Base-by-base conservation (phyloP, 2,113 vertebrate species). In the Equus quagga region DNA sequence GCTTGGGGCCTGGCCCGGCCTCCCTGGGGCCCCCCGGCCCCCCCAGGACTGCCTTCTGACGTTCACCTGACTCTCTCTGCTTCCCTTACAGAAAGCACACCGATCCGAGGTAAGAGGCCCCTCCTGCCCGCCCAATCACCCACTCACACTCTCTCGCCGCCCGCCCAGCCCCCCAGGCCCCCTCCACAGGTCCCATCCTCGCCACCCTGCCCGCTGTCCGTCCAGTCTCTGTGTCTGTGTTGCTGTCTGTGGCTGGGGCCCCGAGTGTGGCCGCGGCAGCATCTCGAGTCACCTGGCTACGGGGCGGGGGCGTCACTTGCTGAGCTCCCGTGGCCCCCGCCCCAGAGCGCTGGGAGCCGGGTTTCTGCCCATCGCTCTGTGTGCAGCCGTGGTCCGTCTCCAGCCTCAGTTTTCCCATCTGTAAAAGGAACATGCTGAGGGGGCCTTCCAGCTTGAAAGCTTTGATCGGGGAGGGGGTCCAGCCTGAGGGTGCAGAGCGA, bases 91-190 rank as follows among this genome's bases (percentile, higher is more conserved):
- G 99, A 99, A 99, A 99, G 99, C 99, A 99, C 99, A 98, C 99
- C 99, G 58, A 99, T 99, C 98, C 99, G 99, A 99, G 99, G 99
- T 99, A 99, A 99, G 99, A 98, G 98, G 98, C 93, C 90, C 72
- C 56, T 36, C 82, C 89, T 89, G 44, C 95, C 75, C 95, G 28
- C 51, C 88, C 64, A 6, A 73, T 56, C 64, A 6, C 78, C 60
- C 64, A 89, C 92, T 88, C 56, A 19, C 79, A 92, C 95, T 83
- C 97, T 94, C 98, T 97, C 76, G 76, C 97, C 33, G 93, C 90
- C 98, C 97, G 91, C 95, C 96, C 82, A 44, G 96, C 96, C 93
- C 95, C 96, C 97, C 96, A 97, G 41, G 17, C 90, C 44, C 44
- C 11, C 5, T 26, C 64, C 62, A 69, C 12, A 0, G 1, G 65